Evolutionary conservation across 2,113 vertebrate species (phyloP).

Genomic region (Halichoeres trimaculatus): DNA sequence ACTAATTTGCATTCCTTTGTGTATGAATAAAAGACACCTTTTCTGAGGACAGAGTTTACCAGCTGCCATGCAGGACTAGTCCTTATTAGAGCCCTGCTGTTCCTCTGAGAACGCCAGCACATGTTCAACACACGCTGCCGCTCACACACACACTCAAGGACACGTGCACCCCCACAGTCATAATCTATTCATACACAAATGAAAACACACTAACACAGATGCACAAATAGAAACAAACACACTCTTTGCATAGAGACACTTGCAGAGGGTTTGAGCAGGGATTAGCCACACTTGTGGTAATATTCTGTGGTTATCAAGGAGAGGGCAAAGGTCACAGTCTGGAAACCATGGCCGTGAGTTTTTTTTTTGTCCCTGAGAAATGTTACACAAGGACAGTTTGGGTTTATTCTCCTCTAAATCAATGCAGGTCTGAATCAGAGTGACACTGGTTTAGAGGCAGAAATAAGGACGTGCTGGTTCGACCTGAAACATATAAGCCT

Average conservation of each 20-base stretch:
- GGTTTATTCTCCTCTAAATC: neutral
- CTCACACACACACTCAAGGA: constrained; percentile 75
- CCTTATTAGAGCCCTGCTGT: constrained; percentile 97
- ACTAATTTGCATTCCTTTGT: constrained; percentile 99
- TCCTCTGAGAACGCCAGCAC: constrained; percentile 98
- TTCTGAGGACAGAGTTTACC: constrained; percentile 96
- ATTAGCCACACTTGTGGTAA: constrained; percentile 53
- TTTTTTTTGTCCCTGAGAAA: neutral
- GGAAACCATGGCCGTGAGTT: neutral
- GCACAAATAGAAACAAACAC: constrained; percentile 63
- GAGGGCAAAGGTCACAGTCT: constrained; percentile 48
- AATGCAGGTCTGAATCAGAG: too few relatives aligned
- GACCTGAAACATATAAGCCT: neutral
- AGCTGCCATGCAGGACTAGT: constrained; percentile 98
- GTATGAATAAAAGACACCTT: constrained; percentile 95
- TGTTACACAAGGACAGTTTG: neutral
- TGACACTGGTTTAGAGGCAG: neutral
- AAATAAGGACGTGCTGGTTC: too few relatives aligned
- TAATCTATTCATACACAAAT: constrained; percentile 75
- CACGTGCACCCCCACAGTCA: constrained; percentile 63
- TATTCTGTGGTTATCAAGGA: constrained; percentile 35
- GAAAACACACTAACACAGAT: constrained; percentile 70
- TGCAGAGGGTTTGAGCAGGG: constrained; percentile 30
- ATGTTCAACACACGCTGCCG: constrained; percentile 90
- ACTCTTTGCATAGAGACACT: constrained; percentile 49